These are phyloP conservation scores for Microtus montanus DNA, from an alignment of 2,113 vertebrate genomes.

Conservation along the genomic window DNA sequence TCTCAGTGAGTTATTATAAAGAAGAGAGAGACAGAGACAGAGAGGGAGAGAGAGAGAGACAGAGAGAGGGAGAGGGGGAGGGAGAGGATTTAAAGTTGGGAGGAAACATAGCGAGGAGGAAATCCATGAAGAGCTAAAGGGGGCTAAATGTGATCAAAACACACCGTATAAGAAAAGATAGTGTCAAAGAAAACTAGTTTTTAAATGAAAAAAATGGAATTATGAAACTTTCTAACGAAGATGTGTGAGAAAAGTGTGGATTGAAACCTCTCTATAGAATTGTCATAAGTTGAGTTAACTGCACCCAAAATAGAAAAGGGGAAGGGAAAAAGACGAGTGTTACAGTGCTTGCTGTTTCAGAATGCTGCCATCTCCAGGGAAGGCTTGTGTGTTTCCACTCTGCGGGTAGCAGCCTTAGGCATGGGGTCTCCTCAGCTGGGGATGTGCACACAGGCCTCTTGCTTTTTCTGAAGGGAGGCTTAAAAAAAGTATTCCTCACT, in stretches of 20 bases:
- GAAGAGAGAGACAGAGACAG: neutral
- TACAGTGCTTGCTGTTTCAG: neutral
- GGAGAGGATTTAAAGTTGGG: neutral
- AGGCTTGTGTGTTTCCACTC: neutral
- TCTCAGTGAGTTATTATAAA: neutral
- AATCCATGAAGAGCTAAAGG: neutral
- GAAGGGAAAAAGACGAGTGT: neutral
- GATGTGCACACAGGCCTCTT: neutral
- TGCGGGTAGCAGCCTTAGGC: neutral
- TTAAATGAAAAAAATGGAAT: neutral
- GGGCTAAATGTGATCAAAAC: neutral
- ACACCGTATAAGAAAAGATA: neutral
- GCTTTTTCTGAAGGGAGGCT: neutral
- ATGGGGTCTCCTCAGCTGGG: neutral
- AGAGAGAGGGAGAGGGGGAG: too few relatives aligned
- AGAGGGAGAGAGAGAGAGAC: too few relatives aligned
- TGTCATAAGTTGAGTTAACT: neutral
- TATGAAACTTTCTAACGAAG: neutral
- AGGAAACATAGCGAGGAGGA: too few relatives aligned
- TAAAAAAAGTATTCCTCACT: neutral
- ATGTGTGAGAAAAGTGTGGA: neutral
- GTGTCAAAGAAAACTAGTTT: neutral
- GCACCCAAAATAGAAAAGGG: neutral
- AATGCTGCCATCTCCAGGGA: neutral
- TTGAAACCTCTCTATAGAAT: neutral